Evolutionary conservation across 2,113 vertebrate species (phyloP).

Genomic region (Paramisgurnus dabryanus): DNA sequence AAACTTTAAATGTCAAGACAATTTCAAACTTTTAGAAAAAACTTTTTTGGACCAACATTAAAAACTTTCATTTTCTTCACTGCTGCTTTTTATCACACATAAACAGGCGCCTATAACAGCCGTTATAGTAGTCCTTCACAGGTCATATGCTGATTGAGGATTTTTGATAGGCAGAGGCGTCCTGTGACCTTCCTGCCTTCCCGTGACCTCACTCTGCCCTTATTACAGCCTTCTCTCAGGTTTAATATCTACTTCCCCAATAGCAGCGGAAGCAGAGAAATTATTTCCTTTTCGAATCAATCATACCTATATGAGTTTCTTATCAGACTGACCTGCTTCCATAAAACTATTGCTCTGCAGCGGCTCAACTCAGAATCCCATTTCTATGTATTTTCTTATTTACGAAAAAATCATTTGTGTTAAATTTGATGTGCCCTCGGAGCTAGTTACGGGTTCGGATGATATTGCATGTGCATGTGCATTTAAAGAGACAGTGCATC

Average conservation of each 20-base stretch:
- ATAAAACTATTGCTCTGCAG: conserved; percentile 33
- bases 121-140: conserved; percentile 48
- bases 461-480: background rate
- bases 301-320: conserved; percentile 64
- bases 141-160: conserved; percentile 57
- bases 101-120: too few species aligned
- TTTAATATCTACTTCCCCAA: conserved; percentile 61
- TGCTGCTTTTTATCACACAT: too few species aligned
- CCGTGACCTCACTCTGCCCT: conserved; percentile 39
- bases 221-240: conserved; percentile 8
- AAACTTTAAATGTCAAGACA: too few species aligned
- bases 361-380: conserved; percentile 40
- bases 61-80: too few species aligned
- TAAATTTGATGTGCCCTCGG: conserved; percentile 30
- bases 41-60: too few species aligned
- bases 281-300: conserved; percentile 69
- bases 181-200: conserved; percentile 29
- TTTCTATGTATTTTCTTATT: conserved; percentile 45
- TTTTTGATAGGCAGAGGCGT: conserved; percentile 52
- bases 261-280: conserved; percentile 61
- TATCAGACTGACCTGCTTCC: conserved; percentile 65
- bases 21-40: too few species aligned
- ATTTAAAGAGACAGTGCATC: background rate
- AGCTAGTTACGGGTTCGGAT: background rate
- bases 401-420: conserved; percentile 22